Evolutionary conservation across 2,797 vertebrate genomes (phyloP).

Genomic region (Urosaurus nigricauda): DNA sequence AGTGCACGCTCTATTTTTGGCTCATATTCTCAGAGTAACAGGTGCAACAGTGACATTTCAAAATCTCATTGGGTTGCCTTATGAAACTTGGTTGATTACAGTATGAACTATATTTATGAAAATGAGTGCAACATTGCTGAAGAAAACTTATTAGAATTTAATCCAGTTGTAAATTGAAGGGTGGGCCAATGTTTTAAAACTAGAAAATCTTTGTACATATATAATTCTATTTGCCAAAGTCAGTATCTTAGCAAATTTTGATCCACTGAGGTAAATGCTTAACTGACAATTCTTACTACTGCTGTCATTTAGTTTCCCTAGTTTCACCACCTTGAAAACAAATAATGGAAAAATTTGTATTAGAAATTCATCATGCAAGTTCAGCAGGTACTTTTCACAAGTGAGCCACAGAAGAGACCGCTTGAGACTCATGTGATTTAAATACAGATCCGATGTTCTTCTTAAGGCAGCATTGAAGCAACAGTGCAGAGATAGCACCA

Average conservation of each 20-base stretch:
- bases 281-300: background rate
- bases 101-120: slow-evolving; percentile 16
- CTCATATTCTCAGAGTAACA: slow-evolving; percentile 5
- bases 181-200: slow-evolving; percentile 20
- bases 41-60: background rate
- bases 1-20: slow-evolving; percentile 23
- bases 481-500: background rate
- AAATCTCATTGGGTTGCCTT: background rate
- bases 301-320: background rate
- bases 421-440: background rate
- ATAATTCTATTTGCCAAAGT: slow-evolving; percentile 13
- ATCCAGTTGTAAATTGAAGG: background rate
- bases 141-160: background rate
- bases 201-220: background rate
- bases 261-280: background rate
- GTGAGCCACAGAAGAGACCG: too few species aligned
- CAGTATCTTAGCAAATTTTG: background rate
- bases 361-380: background rate
- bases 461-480: background rate
- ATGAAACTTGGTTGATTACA: slow-evolving; percentile 1
- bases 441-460: background rate
- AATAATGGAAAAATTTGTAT: background rate
- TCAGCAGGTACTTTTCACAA: too few species aligned
- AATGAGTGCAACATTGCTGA: background rate
- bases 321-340: slow-evolving; percentile 1